Evolutionary conservation across 2,888 invertebrate genomes (phyloP), one percentile per base, ranked within the genome.

Genomic region (Anoplius nigerrimus): DNA sequence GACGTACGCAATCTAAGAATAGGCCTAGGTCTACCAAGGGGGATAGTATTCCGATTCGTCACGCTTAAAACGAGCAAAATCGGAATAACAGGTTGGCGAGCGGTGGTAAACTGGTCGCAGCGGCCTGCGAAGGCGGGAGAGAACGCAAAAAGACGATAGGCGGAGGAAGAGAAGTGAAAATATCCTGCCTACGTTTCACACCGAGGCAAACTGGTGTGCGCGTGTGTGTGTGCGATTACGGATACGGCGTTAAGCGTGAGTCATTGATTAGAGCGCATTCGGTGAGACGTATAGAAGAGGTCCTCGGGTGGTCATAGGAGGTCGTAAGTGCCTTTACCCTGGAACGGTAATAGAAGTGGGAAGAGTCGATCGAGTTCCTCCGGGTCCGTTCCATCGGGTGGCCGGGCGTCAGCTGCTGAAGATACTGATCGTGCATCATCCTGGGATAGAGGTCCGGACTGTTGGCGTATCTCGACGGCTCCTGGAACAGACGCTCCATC

Each of bases 281-380:
- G 64, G 51, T 51, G 16, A 34, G 34, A 34, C n/a, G n/a, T 46
- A 45, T 21, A 60, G 62, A 66, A 60, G 43, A 59, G 55, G 53
- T 66, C 66, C 57, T 43, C 58, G 73, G 46, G 45, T n/a, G 59
- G 63, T 63, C 34, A 34, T 67, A 62, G 57, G 55, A 71, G 68
- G 58, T n/a, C 8, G 34, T 8, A 34, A 34, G 15, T 46, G 46
- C 56, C 66, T 84, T 86, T 88, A 88, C 88, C 88, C 87, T 88
- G 76, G 85, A 87, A 82, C 84, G 85, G 67, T 86, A 87, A 83
- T 86, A 86, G 68, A 80, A 85, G 58, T 86, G 85, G 20, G 85
- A 74, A 24, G 88, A 87, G 48, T 86, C 84, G 69, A 86, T 72
- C 21, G 87, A 88, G 72, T 86, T 87, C 73, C 86, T 76, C 70